Evolutionary conservation across 2,113 vertebrate genomes (phyloP), one percentile per base, ranked within the genome.

Genomic region (Meleagris gallopavo): DNA sequence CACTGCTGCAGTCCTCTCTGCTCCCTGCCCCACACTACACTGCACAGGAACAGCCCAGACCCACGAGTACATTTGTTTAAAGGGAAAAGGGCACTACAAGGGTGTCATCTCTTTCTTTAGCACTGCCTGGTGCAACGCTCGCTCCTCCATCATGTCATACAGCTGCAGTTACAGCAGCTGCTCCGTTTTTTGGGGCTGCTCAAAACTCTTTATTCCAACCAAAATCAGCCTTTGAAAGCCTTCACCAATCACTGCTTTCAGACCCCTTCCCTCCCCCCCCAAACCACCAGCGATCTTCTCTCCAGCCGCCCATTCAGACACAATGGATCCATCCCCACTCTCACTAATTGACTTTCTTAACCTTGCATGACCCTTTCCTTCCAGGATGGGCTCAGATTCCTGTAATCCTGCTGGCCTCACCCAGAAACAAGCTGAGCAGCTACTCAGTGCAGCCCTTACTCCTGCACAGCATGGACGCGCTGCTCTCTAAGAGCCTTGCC

Each of bases 31-130:
- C 38, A 41, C 1, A 1, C 48, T 27, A 27, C 1, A 2, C 41
- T 4, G 15, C 38, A 74, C 67, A 46, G 60, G 9, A 71, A n/a
- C 4, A 29, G 69, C 81, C 77, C 80, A 5, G 45, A 64, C 32
- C 41, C 2, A 0, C 0, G 43, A 60, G 60, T 0, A 62, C 13
- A 1, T 67, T 50, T 78, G 45, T 0, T 32, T 43, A 66, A 18
- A 52, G 57, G 40, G 54, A 4, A 57, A 80, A 67, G 36, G 40
- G n/a, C 15, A 24, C 43, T 38, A 6, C 55, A 41, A 64, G 4
- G 50, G 38, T 52, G 32, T 1, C 0, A 2, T 2, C 32, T 41
- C 20, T 13, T 6, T n/a, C 43, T 60, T 45, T 27, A 76, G 34
- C 67, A 2, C 46, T 5, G 71, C 19, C 41, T 72, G 71, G 30